phyloP scores from a whole-genome alignment of 2,888 invertebrate genomes.

The Alentia gelatinosa region DNA sequence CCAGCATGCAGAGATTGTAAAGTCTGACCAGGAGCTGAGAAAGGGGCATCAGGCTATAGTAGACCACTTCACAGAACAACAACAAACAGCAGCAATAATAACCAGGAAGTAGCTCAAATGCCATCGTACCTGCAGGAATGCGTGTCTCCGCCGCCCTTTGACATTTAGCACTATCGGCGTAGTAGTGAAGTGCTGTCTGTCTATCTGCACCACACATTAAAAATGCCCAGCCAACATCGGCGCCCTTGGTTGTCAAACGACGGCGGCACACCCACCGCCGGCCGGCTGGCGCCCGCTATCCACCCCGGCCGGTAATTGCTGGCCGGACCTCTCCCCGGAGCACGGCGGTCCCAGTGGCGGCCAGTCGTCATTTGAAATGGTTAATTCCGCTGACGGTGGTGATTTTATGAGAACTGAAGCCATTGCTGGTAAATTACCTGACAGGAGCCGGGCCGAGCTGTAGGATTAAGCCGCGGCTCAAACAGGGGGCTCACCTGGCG shows the following conservation, averaged over 20 bases:
- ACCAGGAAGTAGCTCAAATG: not conserved
- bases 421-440: too few relatives aligned
- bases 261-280: too few relatives aligned
- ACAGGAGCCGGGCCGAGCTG: too few relatives aligned
- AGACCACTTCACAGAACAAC: not conserved
- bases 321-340: too few relatives aligned
- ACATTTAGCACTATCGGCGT: not conserved
- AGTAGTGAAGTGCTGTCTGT: not conserved
- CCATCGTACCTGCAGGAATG: not conserved
- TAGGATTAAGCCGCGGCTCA: too few relatives aligned
- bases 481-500: too few relatives aligned
- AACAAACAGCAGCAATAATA: not conserved
- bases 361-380: too few relatives aligned
- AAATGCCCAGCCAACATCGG: not conserved
- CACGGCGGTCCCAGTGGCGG: too few relatives aligned
- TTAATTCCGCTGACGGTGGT: not conserved
- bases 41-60: not conserved
- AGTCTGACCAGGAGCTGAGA: not conserved
- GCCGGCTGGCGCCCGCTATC: too few relatives aligned
- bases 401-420: too few relatives aligned
- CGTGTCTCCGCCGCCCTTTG: not conserved
- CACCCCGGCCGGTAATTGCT: too few relatives aligned
- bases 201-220: not conserved
- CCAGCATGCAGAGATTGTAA: not conserved
- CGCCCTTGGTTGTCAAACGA: too few relatives aligned